phyloP scores from a whole-genome alignment of 2,888 invertebrate genomes.

The Platynereis dumerilii region DNA sequence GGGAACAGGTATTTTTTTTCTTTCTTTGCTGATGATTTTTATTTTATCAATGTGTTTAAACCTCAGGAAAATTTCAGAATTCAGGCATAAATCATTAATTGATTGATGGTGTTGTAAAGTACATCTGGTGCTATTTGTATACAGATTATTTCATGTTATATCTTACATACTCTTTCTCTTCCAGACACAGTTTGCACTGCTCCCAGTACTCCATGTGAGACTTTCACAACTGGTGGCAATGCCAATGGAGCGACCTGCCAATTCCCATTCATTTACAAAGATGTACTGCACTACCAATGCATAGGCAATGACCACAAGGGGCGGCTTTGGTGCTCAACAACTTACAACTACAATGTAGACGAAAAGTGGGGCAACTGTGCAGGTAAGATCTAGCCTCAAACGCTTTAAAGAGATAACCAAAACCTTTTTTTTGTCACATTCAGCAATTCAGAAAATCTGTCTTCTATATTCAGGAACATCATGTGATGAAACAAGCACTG shows the following conservation, averaged over 20 bases:
- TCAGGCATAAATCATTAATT: no score
- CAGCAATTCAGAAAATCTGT: no score
- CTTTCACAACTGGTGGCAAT: slow-evolving; percentile 10
- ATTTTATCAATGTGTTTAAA: no score
- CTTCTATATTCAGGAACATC: neutral
- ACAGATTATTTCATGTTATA: no score
- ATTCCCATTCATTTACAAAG: slow-evolving; percentile 20
- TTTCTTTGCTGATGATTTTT: no score
- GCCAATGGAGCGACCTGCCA: slow-evolving; percentile 15
- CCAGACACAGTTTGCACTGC: neutral
- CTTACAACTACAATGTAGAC: slow-evolving; percentile 22
- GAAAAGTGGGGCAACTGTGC: slow-evolving; percentile 17
- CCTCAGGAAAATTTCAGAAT: no score
- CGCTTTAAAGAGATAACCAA: no score
- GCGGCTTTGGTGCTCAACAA: slow-evolving; percentile 19
- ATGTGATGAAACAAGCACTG: neutral
- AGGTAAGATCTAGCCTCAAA: neutral
- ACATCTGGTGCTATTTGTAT: no score
- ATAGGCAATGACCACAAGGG: neutral
- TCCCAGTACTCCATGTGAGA: neutral
- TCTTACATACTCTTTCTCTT: neutral
- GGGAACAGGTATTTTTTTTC: no score
- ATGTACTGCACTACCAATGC: neutral
- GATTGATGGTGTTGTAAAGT: no score
- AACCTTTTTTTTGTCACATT: no score